These are phyloP conservation scores for Grallaria varia DNA, from an alignment of 2,113 vertebrate genomes.

Conservation along the genomic window DNA sequence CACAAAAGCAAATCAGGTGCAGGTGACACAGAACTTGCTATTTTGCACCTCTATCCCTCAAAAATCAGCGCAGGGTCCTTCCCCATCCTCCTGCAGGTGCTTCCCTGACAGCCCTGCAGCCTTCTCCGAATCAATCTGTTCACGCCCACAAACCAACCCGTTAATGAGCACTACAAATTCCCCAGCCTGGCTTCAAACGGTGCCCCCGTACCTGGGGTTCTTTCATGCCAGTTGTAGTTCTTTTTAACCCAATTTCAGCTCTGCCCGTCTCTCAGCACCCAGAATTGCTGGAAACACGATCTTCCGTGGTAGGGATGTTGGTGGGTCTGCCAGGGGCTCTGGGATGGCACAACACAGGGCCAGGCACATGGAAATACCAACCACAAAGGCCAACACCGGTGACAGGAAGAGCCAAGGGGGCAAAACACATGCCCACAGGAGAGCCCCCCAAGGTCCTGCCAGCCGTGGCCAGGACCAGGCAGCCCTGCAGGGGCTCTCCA, in stretches of 20 bases:
- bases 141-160: neutral
- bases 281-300: neutral
- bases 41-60: neutral
- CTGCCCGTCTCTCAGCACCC: neutral
- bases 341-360: neutral
- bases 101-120: neutral
- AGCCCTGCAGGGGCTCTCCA: fast-evolving
- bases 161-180: neutral
- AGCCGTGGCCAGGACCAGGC: neutral
- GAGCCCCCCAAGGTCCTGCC: neutral
- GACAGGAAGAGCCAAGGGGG: neutral
- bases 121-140: neutral
- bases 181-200: neutral
- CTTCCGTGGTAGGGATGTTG: neutral
- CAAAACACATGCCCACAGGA: neutral
- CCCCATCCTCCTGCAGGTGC: neutral
- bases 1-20: fast-evolving
- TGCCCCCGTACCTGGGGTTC: fast-evolving
- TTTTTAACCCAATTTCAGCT: neutral
- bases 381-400: fast-evolving
- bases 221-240: fast-evolving
- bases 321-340: neutral
- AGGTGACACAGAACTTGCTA: neutral
- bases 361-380: fast-evolving
- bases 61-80: neutral